phyloP scores from a whole-genome alignment of 2,888 invertebrate genomes.

The Xanthia togata region DNA sequence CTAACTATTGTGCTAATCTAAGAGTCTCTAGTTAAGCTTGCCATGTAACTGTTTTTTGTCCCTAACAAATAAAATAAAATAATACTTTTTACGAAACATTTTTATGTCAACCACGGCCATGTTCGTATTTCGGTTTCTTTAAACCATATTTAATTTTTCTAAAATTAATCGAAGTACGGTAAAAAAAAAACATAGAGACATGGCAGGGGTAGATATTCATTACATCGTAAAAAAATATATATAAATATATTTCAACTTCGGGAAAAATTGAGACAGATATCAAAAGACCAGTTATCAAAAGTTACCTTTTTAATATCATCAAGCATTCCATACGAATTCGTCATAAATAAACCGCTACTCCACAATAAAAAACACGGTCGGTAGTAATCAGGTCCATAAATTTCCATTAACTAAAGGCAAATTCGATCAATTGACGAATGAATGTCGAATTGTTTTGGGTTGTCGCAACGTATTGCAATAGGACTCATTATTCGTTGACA shows the following conservation, averaged over 20 bases:
- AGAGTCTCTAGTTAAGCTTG: too few species aligned
- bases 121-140: not conserved
- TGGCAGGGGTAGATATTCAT: not conserved
- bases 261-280: not conserved
- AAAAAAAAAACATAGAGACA: not conserved
- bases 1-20: too few species aligned
- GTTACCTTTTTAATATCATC: not conserved
- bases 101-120: not conserved
- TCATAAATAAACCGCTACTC: not conserved
- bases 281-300: too few species aligned
- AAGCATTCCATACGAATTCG: not conserved
- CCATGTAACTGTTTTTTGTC: too few species aligned
- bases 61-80: too few species aligned
- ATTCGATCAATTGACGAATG: constrained; percentile 57
- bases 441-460: constrained; percentile 44
- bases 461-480: constrained; percentile 21
- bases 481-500: constrained; percentile 28
- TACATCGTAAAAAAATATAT: not conserved
- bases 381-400: constrained; percentile 25
- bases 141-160: not conserved
- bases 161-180: not conserved
- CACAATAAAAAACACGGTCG: not conserved
- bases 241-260: too few species aligned
- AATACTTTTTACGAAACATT: not conserved
- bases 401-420: constrained; percentile 30